Evolutionary conservation across 2,797 vertebrate genomes (phyloP), one percentile per base, ranked within the genome.

Genomic region (Tachyglossus aculeatus): DNA sequence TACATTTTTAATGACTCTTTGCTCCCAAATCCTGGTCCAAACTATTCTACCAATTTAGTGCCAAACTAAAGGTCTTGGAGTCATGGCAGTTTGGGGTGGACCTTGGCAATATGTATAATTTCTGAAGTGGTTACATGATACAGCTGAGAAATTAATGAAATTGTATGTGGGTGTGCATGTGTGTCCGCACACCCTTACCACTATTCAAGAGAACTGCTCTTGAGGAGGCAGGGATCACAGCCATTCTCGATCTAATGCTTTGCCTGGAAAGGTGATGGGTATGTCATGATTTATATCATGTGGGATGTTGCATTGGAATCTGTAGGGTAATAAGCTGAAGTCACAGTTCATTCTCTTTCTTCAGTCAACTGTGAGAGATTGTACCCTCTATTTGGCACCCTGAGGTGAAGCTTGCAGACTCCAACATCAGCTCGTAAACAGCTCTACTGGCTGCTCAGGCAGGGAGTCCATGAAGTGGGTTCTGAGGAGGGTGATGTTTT

Each of bases 241-340:
- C 71, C 4, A 29, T 56, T 61, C 37, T 74, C 72, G 67, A 73
- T 77, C 68, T 78, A 79, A 83, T 78, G 76, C 74, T 82, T 84
- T 82, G 67, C 79, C 84, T 73, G 74, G 84, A 74, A 66, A 69
- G 63, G 67, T 64, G 64, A 84, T n/a, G n/a, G n/a, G n/a, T 62
- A 67, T 72, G 57, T 79, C 66, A 66, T 67, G 50, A 36, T 38
- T 79, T 48, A 37, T 64, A 54, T 16, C 37, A 1, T 59, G 4
- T 2, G 14, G 71, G 74, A 57, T 0, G 3, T 41, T 41, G 62
- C 66, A n/a, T 67, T 81, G n/a, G 77, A 53, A 55, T 65, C 48
- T 0, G 7, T 47, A 67, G 47, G 80, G 64, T 76, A 83, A 87
- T 72, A 79, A 79, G 57, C 65, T 80, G 82, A 45, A 80, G 70